Percentiles rank a stretch among this genome's conserved stretches.
Conservation (phyloP, 2,113 vertebrate genomes). For the Leiothrix lutea region DNA sequence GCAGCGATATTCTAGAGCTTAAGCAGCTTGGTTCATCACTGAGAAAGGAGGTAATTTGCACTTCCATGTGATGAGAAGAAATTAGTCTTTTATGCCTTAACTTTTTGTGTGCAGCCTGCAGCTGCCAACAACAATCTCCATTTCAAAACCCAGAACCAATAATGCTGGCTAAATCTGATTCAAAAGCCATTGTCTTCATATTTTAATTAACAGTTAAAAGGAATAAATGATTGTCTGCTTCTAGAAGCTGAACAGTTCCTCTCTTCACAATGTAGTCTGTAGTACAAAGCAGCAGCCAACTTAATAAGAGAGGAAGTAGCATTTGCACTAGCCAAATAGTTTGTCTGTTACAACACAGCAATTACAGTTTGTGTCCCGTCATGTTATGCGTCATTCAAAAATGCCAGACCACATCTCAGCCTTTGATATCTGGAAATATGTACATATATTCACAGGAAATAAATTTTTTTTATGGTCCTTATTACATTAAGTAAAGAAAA, state of each 20-base stretch:
- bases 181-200: background rate
- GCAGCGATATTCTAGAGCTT: background rate
- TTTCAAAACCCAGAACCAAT: conserved; percentile 45
- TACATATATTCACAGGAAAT: background rate
- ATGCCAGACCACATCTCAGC: background rate
- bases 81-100: conserved; percentile 24
- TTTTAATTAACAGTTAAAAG: conserved; percentile 30
- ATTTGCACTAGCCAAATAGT: background rate
- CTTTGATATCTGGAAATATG: background rate
- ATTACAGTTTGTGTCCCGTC: background rate
- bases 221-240: background rate
- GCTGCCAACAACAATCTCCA: conserved; percentile 28
- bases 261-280: background rate
- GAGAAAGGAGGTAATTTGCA: conserved; percentile 19
- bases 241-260: background rate
- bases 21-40: background rate
- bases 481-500: background rate
- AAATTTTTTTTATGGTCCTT: background rate
- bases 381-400: background rate
- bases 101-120: conserved; percentile 12
- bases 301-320: conserved; percentile 16
- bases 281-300: background rate
- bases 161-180: background rate
- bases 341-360: background rate
- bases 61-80: conserved; percentile 19